Conservation (phyloP, 2,113 vertebrate species). For the Lanius ludovicianus region DNA sequence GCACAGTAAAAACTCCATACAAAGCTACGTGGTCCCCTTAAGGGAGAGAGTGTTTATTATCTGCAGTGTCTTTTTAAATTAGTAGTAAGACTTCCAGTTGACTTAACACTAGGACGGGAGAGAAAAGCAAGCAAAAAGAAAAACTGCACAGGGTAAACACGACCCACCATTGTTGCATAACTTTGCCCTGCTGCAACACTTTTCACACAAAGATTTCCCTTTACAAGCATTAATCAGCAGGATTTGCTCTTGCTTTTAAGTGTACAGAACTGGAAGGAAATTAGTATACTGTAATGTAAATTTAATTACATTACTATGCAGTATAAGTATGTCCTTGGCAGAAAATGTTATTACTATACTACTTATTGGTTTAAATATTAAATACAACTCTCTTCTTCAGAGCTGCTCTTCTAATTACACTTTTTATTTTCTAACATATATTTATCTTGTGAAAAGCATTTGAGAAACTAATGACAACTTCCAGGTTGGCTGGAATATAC, state of each 20-base stretch:
- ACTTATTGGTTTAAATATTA: slow-evolving; percentile 55
- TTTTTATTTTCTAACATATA: slow-evolving; percentile 29
- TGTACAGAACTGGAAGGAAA: slow-evolving; percentile 15
- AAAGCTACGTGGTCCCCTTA: not conserved
- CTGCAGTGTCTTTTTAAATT: not conserved
- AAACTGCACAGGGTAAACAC: not conserved
- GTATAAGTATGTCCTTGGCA: slow-evolving; percentile 23
- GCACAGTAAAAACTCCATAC: not conserved
- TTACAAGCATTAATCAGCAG: not conserved
- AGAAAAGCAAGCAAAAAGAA: not conserved
- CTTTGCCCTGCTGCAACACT: not conserved
- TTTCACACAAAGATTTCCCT: not conserved
- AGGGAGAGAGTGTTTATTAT: not conserved
- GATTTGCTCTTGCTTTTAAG: slow-evolving; percentile 36
- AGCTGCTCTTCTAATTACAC: slow-evolving; percentile 38
- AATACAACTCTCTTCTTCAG: slow-evolving; percentile 8
- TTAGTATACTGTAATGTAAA: slow-evolving; percentile 34
- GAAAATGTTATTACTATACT: not conserved
- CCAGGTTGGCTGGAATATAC: slow-evolving; percentile 11
- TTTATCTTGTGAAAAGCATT: slow-evolving; percentile 58
- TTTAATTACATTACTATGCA: slow-evolving; percentile 65
- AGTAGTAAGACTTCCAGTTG: not conserved
- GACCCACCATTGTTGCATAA: not conserved
- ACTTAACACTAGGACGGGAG: not conserved
- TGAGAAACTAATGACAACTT: slow-evolving; percentile 54